Conservation (phyloP, 2,888 invertebrate genomes). For the Hemithea aestivaria region DNA sequence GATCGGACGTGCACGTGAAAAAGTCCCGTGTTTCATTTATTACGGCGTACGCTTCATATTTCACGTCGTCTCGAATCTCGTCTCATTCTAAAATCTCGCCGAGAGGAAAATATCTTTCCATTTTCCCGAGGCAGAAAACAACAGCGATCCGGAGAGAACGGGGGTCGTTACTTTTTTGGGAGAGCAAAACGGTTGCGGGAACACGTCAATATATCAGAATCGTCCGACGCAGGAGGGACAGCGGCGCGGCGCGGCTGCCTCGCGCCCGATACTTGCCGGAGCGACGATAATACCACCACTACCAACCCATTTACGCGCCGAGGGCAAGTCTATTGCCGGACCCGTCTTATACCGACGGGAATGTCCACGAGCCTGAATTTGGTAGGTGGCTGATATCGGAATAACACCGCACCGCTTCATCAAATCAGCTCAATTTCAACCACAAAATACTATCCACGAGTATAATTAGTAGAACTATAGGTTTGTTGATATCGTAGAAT, state of each 20-base stretch:
- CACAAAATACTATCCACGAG: too few species aligned
- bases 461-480: slow-evolving; percentile 2
- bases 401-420: not conserved
- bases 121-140: slow-evolving; percentile 39
- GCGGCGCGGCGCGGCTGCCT: slow-evolving; percentile 30
- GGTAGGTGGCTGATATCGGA: slow-evolving; percentile 11
- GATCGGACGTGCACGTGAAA: slow-evolving; percentile 20
- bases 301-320: slow-evolving; percentile 45
- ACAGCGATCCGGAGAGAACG: slow-evolving; percentile 30
- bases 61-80: slow-evolving; percentile 31
- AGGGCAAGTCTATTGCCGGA: slow-evolving; percentile 41
- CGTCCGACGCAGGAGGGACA: slow-evolving; percentile 35
- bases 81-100: slow-evolving; percentile 36
- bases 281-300: slow-evolving; percentile 43
- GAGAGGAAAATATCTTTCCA: slow-evolving; percentile 34
- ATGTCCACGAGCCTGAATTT: slow-evolving; percentile 14
- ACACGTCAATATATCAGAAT: slow-evolving; percentile 57
- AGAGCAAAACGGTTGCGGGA: slow-evolving; percentile 41
- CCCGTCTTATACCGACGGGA: slow-evolving; percentile 9
- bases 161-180: slow-evolving; percentile 36
- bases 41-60: slow-evolving; percentile 39
- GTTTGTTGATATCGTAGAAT: slow-evolving; percentile 9
- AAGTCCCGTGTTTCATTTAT: slow-evolving; percentile 35
- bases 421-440: too few species aligned
- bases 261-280: slow-evolving; percentile 41